phyloP scores from a whole-genome alignment of 2,113 vertebrate genomes.

The Aythya baeri region DNA sequence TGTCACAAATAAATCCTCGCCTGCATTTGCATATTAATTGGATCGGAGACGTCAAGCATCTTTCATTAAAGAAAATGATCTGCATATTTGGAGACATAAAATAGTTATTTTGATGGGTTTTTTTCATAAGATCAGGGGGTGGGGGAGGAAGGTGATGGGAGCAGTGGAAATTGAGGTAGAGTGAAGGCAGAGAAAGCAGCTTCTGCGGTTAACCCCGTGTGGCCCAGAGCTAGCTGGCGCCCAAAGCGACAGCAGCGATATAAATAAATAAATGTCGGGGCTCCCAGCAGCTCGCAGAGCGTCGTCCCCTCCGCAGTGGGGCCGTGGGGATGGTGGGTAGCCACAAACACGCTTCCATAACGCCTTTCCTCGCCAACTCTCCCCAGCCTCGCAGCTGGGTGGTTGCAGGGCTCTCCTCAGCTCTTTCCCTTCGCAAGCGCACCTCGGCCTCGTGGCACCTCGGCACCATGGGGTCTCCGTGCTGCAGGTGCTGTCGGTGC shows the following conservation, averaged over 20 bases:
- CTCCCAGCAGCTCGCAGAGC: neutral
- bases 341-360: neutral
- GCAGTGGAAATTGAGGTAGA: conserved; percentile 94
- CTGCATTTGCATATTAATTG: conserved; percentile 99
- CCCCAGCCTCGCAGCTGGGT: neutral
- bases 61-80: conserved; percentile 99
- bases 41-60: conserved; percentile 99
- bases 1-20: conserved; percentile 99
- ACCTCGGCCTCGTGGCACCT: neutral
- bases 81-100: conserved; percentile 99
- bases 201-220: conserved; percentile 77
- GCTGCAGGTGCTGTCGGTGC: neutral
- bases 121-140: conserved; percentile 86
- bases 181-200: conserved; percentile 73
- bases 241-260: conserved; percentile 61
- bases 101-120: conserved; percentile 99
- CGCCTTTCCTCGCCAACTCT: neutral
- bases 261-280: conserved; percentile 31
- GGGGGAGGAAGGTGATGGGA: conserved; percentile 93
- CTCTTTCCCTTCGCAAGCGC: neutral
- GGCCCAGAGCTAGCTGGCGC: conserved; percentile 71
- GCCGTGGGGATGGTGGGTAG: neutral
- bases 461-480: neutral
- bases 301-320: neutral
- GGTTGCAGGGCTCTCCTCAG: neutral